Base-by-base conservation (phyloP, 1,140 invertebrate genomes). In the Centruroides sculpturatus region DNA sequence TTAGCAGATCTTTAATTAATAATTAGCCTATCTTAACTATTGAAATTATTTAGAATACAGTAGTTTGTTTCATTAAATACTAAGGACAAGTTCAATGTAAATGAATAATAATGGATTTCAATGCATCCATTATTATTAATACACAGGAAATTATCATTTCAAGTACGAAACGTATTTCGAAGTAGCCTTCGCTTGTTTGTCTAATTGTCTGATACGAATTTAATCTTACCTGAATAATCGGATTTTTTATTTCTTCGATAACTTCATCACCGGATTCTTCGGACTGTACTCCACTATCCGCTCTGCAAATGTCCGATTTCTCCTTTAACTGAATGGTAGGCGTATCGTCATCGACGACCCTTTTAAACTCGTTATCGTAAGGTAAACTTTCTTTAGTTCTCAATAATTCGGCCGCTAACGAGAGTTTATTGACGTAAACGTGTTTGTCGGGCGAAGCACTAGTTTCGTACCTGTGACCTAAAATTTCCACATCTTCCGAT, bases 341-440 rank as follows among this genome's bases (percentile, higher is more conserved):
- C 8, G 49, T 41, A 49, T 49, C 59, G 3, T 60, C 60, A 8
- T 41, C 57, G 7, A 56, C 55, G 3, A 67, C 35, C 47, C 57
- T 60, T 48, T 67, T 67, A 48, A 67, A 65, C 13, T 67, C 59
- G 11, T 55, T 56, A 59, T 67, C 66, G 48, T 67, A 67, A 11
- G 66, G 66, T 48, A 67, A 61, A 51, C 50, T 57, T 54, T 67
- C 64, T 48, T 61, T 47, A 1, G 66, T 65, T 47, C 59, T 41
- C n/a, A 67, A 52, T 1, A 67, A 57, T 35, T 67, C 66, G n/a
- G 64, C 60, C 1, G 66, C 66, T 23, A 67, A 58, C 4, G 66
- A 67, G 10, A 67, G 51, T 50, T 58, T 62, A 48, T 65, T 67
- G 5, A 64, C 60, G 36, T 66, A 66, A 5, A 66, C n/a, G 55